Base-by-base conservation (phyloP, 2,888 invertebrate genomes). In the Cephalotes varians region DNA sequence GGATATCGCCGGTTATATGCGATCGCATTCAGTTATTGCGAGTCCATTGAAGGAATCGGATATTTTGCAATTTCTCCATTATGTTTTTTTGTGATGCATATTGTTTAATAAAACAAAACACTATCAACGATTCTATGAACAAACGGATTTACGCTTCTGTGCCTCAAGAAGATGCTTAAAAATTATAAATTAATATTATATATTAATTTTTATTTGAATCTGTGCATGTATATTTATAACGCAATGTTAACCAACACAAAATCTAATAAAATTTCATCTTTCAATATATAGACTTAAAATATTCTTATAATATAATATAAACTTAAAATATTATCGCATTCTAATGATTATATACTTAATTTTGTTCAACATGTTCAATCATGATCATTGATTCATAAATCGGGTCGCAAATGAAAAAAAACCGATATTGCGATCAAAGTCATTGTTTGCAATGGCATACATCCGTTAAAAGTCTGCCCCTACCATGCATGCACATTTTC, bases 1-100 rank as follows among this genome's bases (percentile, higher is more conserved):
- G 77, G 34, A 79, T 56, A 79, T 79, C 71, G 56, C 21, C 44
- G 47, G 44, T 79, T 79, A 79, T 77, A 21, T 18, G 44, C 44
- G 71, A 69, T n/a, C 56, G 56, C 18, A 54, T 76, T 69, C 18
- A 51, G n/a, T 34, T 65, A 69, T 54, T 44, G 21, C 77, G 25
- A 12, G 12, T 47, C 44, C 21, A 44, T 34, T 56, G 44, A 79
- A 71, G 56, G 12, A 71, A 44, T 58, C 1, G 21, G 15, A 71
- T 56, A 21, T 56, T 79, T 79, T 34, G 34, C 2, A 62, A 25
- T 28, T 34, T 71, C n/a, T 9, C 4, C 21, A 25, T 71, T 25
- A n/a, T 21, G 34, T 2, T 71, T 18, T 37, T 40, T 64, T 40
- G 21, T 7, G 6, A 51, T 37, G 15, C 25, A 6, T 15, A 40